phyloP scores from a whole-genome alignment of 37 sponge, comb jelly and placozoan species.

The Geodia barretti region DNA sequence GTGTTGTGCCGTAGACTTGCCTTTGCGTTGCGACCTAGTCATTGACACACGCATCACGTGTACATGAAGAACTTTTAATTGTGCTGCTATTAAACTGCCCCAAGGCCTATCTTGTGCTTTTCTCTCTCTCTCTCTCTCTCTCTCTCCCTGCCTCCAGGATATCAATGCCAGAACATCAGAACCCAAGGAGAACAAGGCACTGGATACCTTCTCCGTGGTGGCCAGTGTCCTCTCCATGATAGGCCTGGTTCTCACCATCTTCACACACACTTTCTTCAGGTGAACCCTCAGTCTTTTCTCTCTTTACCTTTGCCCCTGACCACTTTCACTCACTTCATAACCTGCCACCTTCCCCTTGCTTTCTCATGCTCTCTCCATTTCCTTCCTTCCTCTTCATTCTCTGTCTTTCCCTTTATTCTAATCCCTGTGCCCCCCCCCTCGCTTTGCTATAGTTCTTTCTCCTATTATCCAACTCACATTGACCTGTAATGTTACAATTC shows the following conservation, averaged over 20 bases:
- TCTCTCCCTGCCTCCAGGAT: conserved; percentile 4
- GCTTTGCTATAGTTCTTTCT: no score
- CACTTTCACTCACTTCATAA: no score
- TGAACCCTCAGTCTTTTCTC: no score
- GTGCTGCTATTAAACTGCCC: not conserved
- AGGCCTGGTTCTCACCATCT: conserved; percentile 41
- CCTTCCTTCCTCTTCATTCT: not conserved
- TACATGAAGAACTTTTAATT: no score
- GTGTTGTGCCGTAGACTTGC: no score
- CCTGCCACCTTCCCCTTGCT: not conserved
- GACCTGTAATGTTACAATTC: not conserved
- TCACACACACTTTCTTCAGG: conserved; percentile 51
- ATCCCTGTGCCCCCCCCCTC: no score
- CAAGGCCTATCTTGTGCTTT: not conserved
- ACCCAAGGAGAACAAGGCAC: not conserved
- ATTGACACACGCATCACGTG: no score
- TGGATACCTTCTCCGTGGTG: conserved; percentile 23
- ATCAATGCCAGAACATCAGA: conserved; percentile 19
- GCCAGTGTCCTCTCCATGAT: conserved; percentile 48
- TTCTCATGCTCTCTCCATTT: not conserved
- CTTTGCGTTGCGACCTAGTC: no score
- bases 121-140: not conserved
- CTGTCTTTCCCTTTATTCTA: no score
- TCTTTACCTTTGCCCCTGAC: no score
- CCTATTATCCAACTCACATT: not conserved